Evolutionary conservation across 1,140 invertebrate genomes (phyloP), one percentile per base, ranked within the genome.

Genomic region (Drosophila rufa): DNA sequence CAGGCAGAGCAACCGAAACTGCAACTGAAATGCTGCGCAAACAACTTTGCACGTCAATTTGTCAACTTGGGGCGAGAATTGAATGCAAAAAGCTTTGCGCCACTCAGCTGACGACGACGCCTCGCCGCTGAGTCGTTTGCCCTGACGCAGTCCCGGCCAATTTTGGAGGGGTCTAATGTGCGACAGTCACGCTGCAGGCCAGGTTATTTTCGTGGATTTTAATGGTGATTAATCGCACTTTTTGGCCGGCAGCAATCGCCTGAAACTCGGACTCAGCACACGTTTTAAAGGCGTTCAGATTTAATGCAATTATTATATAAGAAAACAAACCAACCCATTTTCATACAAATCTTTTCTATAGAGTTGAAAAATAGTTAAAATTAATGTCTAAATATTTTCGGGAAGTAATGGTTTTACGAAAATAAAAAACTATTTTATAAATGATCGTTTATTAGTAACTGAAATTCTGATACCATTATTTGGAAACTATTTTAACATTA

Each of bases 41-140:
- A 89, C 85, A 89, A 89, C 85, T 90, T 90, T 90, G 86, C 80
- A 91, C 86, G 86, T 90, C 85, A 90, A 90, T 90, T 90, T 90
- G 85, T 90, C 85, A 90, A 90, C 85, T 85, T 74, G 71, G 64
- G 85, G 83, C 79, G 86, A 90, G 89, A 90, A 90, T 90, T 90
- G 86, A 90, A 90, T 90, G 86, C 79, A 80, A 74, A 90, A 90
- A 85, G 69, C 78, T 90, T 75, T 89, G 80, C 83, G 66, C 69
- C 74, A 70, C 79, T 51, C 53, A 75, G 76, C 70, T 77, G 75
- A 73, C 60, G 51, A 55, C 33, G 51, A 15, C 27, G 27, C 15
- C 15, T 42, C 40, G 40, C 6, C 53, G 75, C 48, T 48, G 57
- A 78, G 71, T 62, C 62, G 74, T 62, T 75, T 70, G 69, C 82